These are phyloP conservation scores for Malacoctenus gilli DNA, from an alignment of 2,797 vertebrate genomes.

Conservation along the genomic window DNA sequence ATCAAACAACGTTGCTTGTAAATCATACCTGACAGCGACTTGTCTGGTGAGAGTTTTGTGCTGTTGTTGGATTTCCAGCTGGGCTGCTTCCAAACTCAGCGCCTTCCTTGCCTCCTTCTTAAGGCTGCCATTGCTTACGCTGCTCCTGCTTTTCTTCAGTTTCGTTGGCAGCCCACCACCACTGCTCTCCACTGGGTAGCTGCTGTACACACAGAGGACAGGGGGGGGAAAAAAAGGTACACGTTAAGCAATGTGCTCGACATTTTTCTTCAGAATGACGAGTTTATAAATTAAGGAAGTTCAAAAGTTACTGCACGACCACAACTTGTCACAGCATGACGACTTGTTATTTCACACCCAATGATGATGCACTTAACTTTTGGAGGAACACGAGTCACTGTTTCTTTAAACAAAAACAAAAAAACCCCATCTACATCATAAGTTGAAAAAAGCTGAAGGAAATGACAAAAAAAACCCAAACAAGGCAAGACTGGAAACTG, in stretches of 20 bases:
- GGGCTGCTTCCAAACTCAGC: slow-evolving; percentile 81
- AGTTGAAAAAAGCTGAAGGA: no score
- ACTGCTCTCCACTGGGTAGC: slow-evolving; percentile 65
- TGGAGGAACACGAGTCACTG: background rate
- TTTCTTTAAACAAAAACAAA: no score
- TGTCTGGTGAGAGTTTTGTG: slow-evolving; percentile 77
- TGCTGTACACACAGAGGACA: slow-evolving; percentile 29
- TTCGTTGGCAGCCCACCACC: slow-evolving; percentile 71
- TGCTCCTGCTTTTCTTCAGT: slow-evolving; percentile 73
- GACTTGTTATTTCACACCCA: no score
- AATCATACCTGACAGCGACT: slow-evolving; percentile 71
- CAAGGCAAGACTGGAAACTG: no score
- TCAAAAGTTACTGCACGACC: background rate
- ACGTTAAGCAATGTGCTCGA: background rate
- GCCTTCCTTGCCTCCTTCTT: slow-evolving; percentile 77
- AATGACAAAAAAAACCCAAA: no score
- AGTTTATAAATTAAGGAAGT: no score
- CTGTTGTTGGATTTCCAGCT: slow-evolving; percentile 59
- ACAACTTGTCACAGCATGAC: background rate
- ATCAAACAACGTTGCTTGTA: background rate
- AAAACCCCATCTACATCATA: no score
- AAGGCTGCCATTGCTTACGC: slow-evolving; percentile 62
- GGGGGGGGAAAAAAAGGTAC: background rate
- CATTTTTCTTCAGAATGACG: no score
- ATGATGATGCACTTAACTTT: no score